These are phyloP conservation scores for Calcarius lapponicus DNA, from an alignment of 2,797 vertebrate genomes.

Conservation along the genomic window DNA sequence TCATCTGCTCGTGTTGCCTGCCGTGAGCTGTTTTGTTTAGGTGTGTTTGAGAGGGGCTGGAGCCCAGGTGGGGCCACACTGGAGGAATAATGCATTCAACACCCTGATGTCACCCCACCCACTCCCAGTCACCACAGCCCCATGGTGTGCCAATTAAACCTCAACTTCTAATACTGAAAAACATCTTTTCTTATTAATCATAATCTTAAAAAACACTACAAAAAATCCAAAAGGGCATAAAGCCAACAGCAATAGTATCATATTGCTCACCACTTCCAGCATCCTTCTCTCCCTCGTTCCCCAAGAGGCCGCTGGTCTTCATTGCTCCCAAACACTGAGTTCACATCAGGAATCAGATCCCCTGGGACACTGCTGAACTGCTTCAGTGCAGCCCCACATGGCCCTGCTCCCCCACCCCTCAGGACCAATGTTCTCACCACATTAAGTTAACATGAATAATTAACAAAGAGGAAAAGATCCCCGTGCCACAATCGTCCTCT, in stretches of 20 bases:
- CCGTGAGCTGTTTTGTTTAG: neutral
- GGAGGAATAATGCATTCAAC: neutral
- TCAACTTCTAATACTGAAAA: neutral
- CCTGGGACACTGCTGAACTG: neutral
- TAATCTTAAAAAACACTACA: neutral
- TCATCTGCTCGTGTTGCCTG: neutral
- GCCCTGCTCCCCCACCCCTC: neutral
- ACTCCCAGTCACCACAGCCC: neutral
- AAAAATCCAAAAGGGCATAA: neutral
- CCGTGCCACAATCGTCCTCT: neutral
- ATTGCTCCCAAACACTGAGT: neutral
- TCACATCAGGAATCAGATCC: neutral
- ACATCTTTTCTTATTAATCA: neutral
- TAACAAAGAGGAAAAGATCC: conserved; percentile 56
- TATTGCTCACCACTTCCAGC: fast-evolving
- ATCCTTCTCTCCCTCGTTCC: neutral
- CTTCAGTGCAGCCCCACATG: neutral
- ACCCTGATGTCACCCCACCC: neutral
- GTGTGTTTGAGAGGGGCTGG: neutral
- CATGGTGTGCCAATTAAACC: neutral
- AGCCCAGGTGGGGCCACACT: neutral
- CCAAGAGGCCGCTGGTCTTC: neutral
- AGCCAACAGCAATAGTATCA: neutral
- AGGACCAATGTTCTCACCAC: neutral
- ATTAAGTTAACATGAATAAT: conserved; percentile 52